These are phyloP conservation scores for Alethe castanea DNA, from an alignment of 2,113 vertebrate species.

Conservation along the genomic window DNA sequence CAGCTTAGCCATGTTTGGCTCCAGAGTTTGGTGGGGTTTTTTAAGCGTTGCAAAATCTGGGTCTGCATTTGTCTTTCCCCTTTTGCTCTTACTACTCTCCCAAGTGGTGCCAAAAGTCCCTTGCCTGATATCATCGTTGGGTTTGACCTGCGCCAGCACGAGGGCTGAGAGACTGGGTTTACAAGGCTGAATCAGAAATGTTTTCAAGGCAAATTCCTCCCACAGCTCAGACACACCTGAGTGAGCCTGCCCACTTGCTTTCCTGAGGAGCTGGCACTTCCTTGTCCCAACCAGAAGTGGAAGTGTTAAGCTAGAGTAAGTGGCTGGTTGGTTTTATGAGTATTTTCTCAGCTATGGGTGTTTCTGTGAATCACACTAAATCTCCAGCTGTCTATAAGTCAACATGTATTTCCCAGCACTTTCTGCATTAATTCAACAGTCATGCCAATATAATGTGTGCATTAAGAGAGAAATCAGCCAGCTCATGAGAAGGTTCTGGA, in stretches of 20 bases:
- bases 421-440: not conserved
- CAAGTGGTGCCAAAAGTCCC: not conserved
- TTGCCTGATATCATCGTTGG: not conserved
- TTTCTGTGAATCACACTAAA: not conserved
- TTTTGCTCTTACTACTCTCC: not conserved
- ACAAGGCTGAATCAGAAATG: not conserved
- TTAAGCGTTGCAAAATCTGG: not conserved
- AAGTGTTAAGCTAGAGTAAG: not conserved
- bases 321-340: not conserved
- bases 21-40: not conserved
- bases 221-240: not conserved
- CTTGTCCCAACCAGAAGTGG: not conserved
- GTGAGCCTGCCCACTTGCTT: not conserved
- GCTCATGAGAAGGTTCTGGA: not conserved
- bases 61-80: not conserved
- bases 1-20: not conserved
- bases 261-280: not conserved
- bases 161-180: not conserved
- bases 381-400: conserved; percentile 8
- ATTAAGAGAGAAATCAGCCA: not conserved
- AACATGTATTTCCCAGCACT: not conserved
- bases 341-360: not conserved
- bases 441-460: not conserved
- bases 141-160: not conserved
- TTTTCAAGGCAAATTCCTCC: not conserved